Evolutionary conservation across 2,113 vertebrate species (phyloP).

Genomic region (Centrocercus urophasianus): DNA sequence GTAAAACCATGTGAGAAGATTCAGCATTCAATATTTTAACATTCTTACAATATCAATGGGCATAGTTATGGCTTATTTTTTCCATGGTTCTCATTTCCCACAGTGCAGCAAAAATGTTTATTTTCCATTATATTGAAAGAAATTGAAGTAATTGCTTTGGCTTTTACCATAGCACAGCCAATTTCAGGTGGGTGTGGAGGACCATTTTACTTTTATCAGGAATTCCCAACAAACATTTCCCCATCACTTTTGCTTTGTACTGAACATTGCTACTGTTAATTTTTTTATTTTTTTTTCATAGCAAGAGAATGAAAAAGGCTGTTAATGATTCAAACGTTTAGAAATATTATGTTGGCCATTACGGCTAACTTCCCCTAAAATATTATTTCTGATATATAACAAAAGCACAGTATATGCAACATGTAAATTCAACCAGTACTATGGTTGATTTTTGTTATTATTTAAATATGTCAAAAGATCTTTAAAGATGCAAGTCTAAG

Average conservation of each 20-base stretch:
- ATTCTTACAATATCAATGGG: slow-evolving; percentile 12
- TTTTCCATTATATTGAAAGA: slow-evolving; percentile 35
- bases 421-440: slow-evolving; percentile 19
- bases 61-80: slow-evolving; percentile 39
- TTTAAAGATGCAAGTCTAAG: slow-evolving; percentile 45
- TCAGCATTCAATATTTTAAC: slow-evolving; percentile 8
- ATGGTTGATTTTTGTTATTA: background rate
- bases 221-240: background rate
- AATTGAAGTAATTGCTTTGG: slow-evolving; percentile 4
- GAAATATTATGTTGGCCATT: background rate
- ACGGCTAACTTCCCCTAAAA: background rate
- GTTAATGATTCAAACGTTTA: background rate
- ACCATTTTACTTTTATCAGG: background rate
- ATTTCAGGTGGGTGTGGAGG: background rate
- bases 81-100: slow-evolving; percentile 33
- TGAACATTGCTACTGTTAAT: background rate
- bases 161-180: background rate
- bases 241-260: background rate
- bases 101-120: background rate
- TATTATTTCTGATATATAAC: background rate
- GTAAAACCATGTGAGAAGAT: background rate
- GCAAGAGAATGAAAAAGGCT: background rate
- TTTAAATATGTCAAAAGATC: slow-evolving; percentile 14
- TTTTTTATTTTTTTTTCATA: background rate
- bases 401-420: background rate